phyloP scores from a whole-genome alignment of 1,140 invertebrate genomes.

The Maniola jurtina region DNA sequence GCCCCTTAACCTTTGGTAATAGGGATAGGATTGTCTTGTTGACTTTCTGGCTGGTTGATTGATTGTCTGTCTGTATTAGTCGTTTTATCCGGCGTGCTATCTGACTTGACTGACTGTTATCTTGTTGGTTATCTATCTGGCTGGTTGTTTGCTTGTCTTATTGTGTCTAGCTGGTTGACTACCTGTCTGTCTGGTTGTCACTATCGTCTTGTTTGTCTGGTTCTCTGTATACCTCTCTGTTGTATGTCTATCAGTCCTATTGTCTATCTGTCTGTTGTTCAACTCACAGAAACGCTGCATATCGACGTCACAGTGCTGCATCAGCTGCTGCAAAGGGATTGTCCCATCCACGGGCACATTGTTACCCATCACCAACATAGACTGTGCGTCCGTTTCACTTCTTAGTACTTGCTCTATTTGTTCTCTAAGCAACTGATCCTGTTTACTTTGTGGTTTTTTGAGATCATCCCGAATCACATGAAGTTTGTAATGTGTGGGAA shows the following conservation, averaged over 20 bases:
- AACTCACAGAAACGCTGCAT: slow-evolving; percentile 68
- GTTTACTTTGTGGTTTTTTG: slow-evolving; percentile 35
- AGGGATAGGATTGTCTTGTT: no score
- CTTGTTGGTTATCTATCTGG: no score
- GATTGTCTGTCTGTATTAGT: no score
- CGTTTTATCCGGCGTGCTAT: no score
- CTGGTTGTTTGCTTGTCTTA: no score
- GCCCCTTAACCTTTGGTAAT: no score
- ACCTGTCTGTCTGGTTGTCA: no score
- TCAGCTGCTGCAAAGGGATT: slow-evolving; percentile 44
- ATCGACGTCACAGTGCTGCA: slow-evolving; percentile 54
- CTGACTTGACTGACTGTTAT: no score
- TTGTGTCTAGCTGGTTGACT: no score
- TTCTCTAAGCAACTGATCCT: slow-evolving; percentile 41
- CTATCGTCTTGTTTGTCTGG: no score
- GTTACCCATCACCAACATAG: slow-evolving; percentile 48
- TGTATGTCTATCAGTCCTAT: neutral
- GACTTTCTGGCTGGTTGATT: no score
- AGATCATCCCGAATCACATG: slow-evolving; percentile 56
- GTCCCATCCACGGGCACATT: slow-evolving; percentile 46
- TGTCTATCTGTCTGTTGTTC: neutral
- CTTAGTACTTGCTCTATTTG: slow-evolving; percentile 44
- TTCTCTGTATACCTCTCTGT: no score
- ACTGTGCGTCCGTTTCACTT: slow-evolving; percentile 28
- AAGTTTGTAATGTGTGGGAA: slow-evolving; percentile 59